Percentiles rank a stretch among this genome's conserved stretches.
Conservation (phyloP, 2,888 invertebrate species). For the Bellardia bayeri region DNA sequence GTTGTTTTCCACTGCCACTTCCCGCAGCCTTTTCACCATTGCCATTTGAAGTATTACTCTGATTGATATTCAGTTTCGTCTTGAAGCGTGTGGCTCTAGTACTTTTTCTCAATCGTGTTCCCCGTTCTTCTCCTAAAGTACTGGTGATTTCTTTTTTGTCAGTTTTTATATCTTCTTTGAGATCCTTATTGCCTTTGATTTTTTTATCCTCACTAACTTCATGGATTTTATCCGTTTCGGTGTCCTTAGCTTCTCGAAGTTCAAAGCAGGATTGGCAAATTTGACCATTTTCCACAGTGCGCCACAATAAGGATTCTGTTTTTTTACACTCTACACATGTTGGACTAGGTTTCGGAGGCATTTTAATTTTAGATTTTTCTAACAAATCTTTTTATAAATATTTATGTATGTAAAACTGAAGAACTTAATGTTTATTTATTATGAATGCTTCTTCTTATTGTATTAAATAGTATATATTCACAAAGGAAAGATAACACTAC, state of each 20-base stretch:
- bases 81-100: constrained; percentile 80
- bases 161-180: constrained; percentile 73
- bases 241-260: constrained; percentile 83
- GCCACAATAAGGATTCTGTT: constrained; percentile 90
- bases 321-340: constrained; percentile 89
- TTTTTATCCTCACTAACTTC: constrained; percentile 78
- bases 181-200: constrained; percentile 75
- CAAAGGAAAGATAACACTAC: neutral
- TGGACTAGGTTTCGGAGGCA: constrained; percentile 83
- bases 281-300: constrained; percentile 89
- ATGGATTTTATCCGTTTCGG: constrained; percentile 30
- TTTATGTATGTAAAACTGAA: constrained; percentile 1
- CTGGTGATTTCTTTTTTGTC: constrained; percentile 48
- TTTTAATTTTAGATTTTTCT: constrained; percentile 50
- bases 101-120: constrained; percentile 77
- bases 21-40: constrained; percentile 49
- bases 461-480: constrained; percentile 5
- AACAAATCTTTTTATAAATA: neutral
- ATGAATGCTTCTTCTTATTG: constrained; percentile 9
- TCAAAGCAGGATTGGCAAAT: constrained; percentile 91
- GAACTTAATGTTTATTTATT: constrained; percentile 33
- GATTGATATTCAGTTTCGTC: constrained; percentile 82
- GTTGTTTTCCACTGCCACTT: constrained; percentile 67
- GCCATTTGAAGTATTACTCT: constrained; percentile 41
- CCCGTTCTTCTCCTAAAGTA: constrained; percentile 79